Evolutionary conservation across 2,888 invertebrate species (phyloP).

Genomic region (Colostygia pectinataria): DNA sequence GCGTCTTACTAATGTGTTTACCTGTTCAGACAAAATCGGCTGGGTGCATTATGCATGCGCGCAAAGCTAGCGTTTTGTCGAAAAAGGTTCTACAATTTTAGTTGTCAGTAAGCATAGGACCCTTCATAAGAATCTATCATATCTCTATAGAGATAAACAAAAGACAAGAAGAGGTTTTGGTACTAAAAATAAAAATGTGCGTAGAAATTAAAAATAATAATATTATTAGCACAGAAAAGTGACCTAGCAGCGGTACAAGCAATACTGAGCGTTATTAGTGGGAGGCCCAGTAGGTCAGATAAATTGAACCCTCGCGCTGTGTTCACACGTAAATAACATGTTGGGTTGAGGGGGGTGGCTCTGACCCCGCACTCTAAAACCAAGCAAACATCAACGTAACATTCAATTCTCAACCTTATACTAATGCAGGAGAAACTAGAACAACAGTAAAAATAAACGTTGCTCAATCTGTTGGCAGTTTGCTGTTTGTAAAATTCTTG

Average conservation of each 20-base stretch:
- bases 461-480: constrained; percentile 25
- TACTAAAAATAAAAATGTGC: too few relatives aligned
- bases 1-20: too few relatives aligned
- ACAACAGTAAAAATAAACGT: constrained; percentile 9
- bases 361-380: constrained; percentile 38
- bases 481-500: constrained; percentile 31
- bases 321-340: constrained; percentile 83
- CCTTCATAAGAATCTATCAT: too few relatives aligned
- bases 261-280: constrained; percentile 75
- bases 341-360: constrained; percentile 72
- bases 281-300: constrained; percentile 82
- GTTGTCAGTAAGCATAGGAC: too few relatives aligned
- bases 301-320: constrained; percentile 81
- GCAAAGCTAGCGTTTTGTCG: too few relatives aligned
- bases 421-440: not conserved
- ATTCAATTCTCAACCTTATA: constrained; percentile 15
- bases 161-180: too few relatives aligned
- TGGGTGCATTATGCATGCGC: too few relatives aligned
- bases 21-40: too few relatives aligned
- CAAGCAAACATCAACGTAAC: constrained; percentile 9
- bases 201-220: too few relatives aligned
- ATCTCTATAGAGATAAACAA: too few relatives aligned
- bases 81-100: too few relatives aligned
- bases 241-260: constrained; percentile 58
- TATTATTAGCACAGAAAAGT: constrained; percentile 47